Evolutionary conservation across 2,797 vertebrate species (phyloP), one percentile per base, ranked within the genome.

Genomic region (Sardinella longiceps): DNA sequence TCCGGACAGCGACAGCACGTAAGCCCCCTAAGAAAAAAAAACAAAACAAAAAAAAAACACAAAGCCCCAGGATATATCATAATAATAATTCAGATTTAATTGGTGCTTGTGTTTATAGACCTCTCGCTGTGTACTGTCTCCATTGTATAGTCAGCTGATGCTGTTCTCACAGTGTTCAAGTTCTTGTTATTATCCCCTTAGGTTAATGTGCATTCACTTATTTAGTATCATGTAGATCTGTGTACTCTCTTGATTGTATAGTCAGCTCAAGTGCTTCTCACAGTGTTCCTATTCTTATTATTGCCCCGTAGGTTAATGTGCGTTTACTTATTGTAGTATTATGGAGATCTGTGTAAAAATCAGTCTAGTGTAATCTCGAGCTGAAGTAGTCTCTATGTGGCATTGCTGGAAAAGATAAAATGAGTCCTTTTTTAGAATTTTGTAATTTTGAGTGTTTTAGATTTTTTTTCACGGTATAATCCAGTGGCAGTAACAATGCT

Each of bases 1-100:
- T 7, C 97, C 97, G 0, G 98, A 99, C 92, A 96, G 96, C 0
- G 98, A 99, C 89, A 98, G 95, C 90, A 96, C 95, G 96, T 96
- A 95, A 96, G 95, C 70, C 33, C 0, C 2, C 33, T 18, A 30
- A 3, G n/a, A 51, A 11, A 18, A 51, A 51, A 51, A 3, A 51
- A 51, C 50, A 18, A 51, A 51, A 51, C 7, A 51, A 51, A 50
- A 25, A 15, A 74, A 39, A 39, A 4, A 20, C 66, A 74, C 63
- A 33, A 28, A 30, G 63, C 12, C 15, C 30, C n/a, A n/a, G n/a
- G n/a, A n/a, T n/a, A n/a, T n/a, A n/a, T n/a, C n/a, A n/a, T n/a
- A n/a, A n/a, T n/a, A n/a, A n/a, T n/a, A n/a, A n/a, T n/a, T n/a
- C n/a, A n/a, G n/a, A n/a, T n/a, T n/a, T n/a, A n/a, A n/a, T n/a